Evolutionary conservation across 1,140 invertebrate genomes (phyloP), one percentile per base, ranked within the genome.

Genomic region (Cyrtorhinus lividipennis): DNA sequence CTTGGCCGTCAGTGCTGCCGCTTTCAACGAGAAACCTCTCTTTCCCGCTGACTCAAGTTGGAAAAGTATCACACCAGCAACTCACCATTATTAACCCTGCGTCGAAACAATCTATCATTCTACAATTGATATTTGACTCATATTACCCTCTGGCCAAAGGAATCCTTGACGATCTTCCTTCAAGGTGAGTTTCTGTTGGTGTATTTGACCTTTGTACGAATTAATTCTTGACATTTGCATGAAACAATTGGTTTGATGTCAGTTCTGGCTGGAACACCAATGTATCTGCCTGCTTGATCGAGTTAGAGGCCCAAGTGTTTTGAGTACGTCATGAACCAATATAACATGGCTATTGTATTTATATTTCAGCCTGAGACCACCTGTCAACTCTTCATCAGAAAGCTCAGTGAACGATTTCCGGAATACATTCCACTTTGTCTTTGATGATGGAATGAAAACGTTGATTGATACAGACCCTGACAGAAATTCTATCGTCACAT

Each of bases 31-130:
- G 75, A 59, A 70, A 77, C 44, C 71, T 90, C 62, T 76, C 77
- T 62, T 91, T 91, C 77, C 88, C 89, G 10, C 72, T 91, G 25
- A 91, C 88, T 3, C 87, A 91, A 75, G 81, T 92, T 64, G 85
- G 86, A 56, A 90, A 90, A 72, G 79, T 78, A 30, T 82, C 86
- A n/a, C 81, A 83, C 63, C 73, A 77, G 64, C 78, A 78, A 59
- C 71, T 86, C 44, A 78, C 76, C 38, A 68, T 86, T 27, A 69
- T 75, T 62, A 87, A 87, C 75, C 83, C 84, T 44, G 80, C 80
- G 25, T 74, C 75, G 67, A 77, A 75, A 70, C 67, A 68, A 26
- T 76, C 78, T 62, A 64, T 86, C 23, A 68, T 83, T 12, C 71
- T 84, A 60, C 84, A 87, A 64, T 71, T 85, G 45, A 72, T 83